Evolutionary conservation across 2,888 invertebrate genomes (phyloP).

Genomic region (Pyrrhosoma nymphula): DNA sequence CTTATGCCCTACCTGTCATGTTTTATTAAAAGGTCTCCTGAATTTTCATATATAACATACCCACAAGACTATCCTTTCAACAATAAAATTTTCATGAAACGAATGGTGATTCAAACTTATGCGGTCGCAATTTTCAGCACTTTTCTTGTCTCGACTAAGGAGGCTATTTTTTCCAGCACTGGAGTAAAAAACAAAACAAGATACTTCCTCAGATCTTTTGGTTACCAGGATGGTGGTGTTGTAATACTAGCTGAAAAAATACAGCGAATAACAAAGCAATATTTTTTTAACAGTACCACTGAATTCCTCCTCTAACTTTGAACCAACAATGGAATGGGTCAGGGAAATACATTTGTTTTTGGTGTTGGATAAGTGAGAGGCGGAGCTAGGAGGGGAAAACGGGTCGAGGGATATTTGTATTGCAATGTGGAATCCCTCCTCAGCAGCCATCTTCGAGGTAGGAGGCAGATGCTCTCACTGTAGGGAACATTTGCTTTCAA

Average conservation of each 20-base stretch:
- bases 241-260: slow-evolving; percentile 64
- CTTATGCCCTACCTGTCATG: background rate
- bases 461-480: slow-evolving; percentile 83
- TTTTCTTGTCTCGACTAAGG: slow-evolving; percentile 27
- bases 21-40: slow-evolving; percentile 55
- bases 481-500: slow-evolving; percentile 97
- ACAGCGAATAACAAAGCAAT: slow-evolving; percentile 62
- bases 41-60: slow-evolving; percentile 46
- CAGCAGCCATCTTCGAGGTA: slow-evolving; percentile 65
- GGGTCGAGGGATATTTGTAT: slow-evolving; percentile 62
- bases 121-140: slow-evolving; percentile 29
- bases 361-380: slow-evolving; percentile 45
- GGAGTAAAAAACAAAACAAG: slow-evolving; percentile 13
- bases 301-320: slow-evolving; percentile 62
- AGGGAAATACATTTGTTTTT: slow-evolving; percentile 55
- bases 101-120: slow-evolving; percentile 41
- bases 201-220: slow-evolving; percentile 45
- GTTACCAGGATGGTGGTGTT: slow-evolving; percentile 40
- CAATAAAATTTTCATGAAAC: slow-evolving; percentile 43
- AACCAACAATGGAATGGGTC: slow-evolving; percentile 59
- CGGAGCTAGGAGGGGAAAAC: background rate
- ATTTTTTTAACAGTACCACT: slow-evolving; percentile 64
- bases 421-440: slow-evolving; percentile 67
- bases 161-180: slow-evolving; percentile 56
- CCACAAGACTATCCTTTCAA: slow-evolving; percentile 58